Percentiles rank a stretch among this genome's conserved stretches.
phyloP scores from a whole-genome alignment of 1,140 invertebrate species.

The Laodelphax striatellus region DNA sequence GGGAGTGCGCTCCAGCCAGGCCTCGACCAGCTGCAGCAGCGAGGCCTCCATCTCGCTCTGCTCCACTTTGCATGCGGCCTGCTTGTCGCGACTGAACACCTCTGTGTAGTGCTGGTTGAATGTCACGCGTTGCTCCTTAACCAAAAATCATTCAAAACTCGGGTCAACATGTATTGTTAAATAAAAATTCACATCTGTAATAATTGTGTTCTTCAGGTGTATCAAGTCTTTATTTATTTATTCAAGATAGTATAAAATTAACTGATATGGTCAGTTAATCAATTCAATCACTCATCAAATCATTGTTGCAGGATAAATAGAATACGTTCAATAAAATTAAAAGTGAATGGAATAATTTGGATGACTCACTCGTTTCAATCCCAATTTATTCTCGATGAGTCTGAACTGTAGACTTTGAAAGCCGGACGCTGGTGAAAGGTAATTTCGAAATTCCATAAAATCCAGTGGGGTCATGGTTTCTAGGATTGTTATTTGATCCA shows the following conservation, averaged over 20 bases:
- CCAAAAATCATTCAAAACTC: no score
- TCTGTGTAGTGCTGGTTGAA: slow-evolving; percentile 77
- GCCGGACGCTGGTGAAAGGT: slow-evolving; percentile 87
- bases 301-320: no score
- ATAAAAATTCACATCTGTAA: no score
- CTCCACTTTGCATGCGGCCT: slow-evolving; percentile 56
- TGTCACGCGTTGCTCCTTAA: slow-evolving; percentile 20
- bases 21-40: slow-evolving; percentile 69
- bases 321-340: no score
- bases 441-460: slow-evolving; percentile 92
- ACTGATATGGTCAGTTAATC: no score
- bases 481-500: slow-evolving; percentile 93
- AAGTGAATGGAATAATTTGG: no score
- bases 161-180: no score
- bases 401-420: slow-evolving; percentile 97
- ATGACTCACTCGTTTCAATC: slow-evolving; percentile 57
- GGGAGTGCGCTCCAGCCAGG: slow-evolving; percentile 90
- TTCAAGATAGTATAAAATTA: no score
- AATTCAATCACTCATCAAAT: no score
- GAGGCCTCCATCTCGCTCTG: slow-evolving; percentile 76
- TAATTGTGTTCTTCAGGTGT: no score
- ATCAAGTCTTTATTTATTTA: no score
- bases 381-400: slow-evolving; percentile 92
- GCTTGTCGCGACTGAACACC: slow-evolving; percentile 69
- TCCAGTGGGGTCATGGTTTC: slow-evolving; percentile 97